Evolutionary conservation across 2,888 invertebrate species (phyloP).

Genomic region (Ophraella communa): DNA sequence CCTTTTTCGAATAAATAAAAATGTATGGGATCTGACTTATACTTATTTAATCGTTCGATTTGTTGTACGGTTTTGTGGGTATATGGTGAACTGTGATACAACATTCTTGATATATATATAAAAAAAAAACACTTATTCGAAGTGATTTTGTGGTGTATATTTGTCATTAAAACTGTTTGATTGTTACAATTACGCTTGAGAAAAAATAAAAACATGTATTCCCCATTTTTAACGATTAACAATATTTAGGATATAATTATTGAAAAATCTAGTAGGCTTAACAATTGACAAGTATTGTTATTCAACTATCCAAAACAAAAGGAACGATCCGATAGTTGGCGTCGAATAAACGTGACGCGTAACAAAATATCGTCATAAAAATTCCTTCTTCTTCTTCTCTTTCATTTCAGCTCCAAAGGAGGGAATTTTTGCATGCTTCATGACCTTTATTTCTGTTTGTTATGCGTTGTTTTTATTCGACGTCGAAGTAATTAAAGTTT

Average conservation of each 20-base stretch:
- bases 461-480: background rate
- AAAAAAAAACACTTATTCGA: constrained; percentile 23
- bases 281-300: constrained; percentile 23
- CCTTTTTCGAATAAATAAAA: background rate
- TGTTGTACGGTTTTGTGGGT: constrained; percentile 45
- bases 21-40: background rate
- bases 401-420: too few species aligned
- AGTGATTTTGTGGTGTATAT: constrained; percentile 38
- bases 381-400: too few species aligned
- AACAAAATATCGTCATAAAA: too few species aligned
- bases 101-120: constrained; percentile 30
- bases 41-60: constrained; percentile 7
- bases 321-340: background rate
- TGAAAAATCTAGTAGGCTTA: constrained; percentile 48
- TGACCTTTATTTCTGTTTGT: background rate
- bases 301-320: background rate
- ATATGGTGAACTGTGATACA: constrained; percentile 58
- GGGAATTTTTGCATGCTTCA: background rate
- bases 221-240: constrained; percentile 47
- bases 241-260: constrained; percentile 51
- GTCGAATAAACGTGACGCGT: background rate
- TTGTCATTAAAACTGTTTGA: constrained; percentile 34
- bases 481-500: background rate
- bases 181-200: constrained; percentile 52
- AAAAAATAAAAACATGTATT: constrained; percentile 40